Conservation (phyloP, 1,140 invertebrate species). For the Nasonia longicornis region DNA sequence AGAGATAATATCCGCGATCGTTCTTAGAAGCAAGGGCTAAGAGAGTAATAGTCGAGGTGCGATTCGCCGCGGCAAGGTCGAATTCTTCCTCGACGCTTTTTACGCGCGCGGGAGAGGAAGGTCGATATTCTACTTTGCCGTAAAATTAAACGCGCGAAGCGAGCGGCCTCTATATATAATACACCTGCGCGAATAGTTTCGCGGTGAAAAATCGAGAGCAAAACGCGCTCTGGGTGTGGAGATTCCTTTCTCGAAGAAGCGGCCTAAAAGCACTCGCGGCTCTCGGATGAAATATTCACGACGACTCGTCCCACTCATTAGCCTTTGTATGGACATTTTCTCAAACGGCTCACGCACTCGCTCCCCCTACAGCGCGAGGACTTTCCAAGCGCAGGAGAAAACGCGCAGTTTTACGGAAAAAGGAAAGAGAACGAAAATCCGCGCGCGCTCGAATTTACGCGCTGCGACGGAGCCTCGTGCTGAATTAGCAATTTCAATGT, state of each 20-base stretch:
- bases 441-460: slow-evolving; percentile 5
- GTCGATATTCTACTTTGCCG: neutral
- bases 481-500: slow-evolving; percentile 65
- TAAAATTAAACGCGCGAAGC: slow-evolving; percentile 6
- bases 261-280: neutral
- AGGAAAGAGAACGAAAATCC: neutral
- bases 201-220: neutral
- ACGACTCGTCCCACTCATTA: neutral
- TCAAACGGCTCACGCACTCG: neutral
- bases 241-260: neutral
- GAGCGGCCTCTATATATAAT: neutral
- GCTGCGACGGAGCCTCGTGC: slow-evolving; percentile 48
- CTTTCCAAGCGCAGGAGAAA: neutral
- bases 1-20: neutral
- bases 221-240: neutral
- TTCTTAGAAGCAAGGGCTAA: slow-evolving; percentile 26
- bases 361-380: neutral
- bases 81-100: neutral
- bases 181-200: neutral
- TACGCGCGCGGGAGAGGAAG: neutral
- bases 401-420: neutral
- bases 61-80: slow-evolving; percentile 11
- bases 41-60: neutral
- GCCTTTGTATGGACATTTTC: neutral
- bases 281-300: neutral